phyloP scores from a whole-genome alignment of 2,888 invertebrate genomes.

The Drosophila cognata region DNA sequence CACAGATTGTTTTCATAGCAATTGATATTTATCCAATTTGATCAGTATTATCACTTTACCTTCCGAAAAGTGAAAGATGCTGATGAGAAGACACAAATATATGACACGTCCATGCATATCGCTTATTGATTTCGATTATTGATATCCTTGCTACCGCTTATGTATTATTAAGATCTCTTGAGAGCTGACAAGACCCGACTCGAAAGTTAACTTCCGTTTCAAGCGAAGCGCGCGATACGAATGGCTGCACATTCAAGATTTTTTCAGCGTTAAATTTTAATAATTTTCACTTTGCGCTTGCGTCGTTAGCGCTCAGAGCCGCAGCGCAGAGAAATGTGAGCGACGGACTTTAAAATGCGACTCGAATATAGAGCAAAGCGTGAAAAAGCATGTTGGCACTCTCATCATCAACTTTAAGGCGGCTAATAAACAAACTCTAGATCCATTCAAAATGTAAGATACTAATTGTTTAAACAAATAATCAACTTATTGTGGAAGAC shows the following conservation, averaged over 20 bases:
- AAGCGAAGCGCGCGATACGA: constrained; percentile 66
- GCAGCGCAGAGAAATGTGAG: constrained; percentile 51
- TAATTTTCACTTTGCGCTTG: constrained; percentile 69
- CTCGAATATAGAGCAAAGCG: constrained; percentile 74
- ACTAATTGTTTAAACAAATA: constrained; percentile 60
- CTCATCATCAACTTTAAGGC: constrained; percentile 24
- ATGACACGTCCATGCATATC: constrained; percentile 63
- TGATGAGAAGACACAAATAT: constrained; percentile 65
- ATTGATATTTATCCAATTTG: not conserved
- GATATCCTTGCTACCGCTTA: constrained; percentile 44
- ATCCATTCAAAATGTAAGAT: constrained; percentile 27
- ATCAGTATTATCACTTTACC: constrained; percentile 52
- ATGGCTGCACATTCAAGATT: constrained; percentile 64
- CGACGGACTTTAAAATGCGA: constrained; percentile 37
- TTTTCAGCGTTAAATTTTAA: constrained; percentile 68
- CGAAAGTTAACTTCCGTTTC: constrained; percentile 54
- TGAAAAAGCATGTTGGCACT: constrained; percentile 58
- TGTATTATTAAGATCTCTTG: constrained; percentile 6
- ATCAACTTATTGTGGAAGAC: constrained; percentile 28
- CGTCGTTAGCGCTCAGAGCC: constrained; percentile 20
- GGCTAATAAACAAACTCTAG: constrained; percentile 7
- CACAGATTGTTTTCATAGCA: not conserved
- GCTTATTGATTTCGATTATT: constrained; percentile 12
- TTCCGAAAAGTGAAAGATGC: constrained; percentile 84
- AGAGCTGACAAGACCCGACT: constrained; percentile 33